Evolutionary conservation across 2,797 vertebrate genomes (phyloP).

Genomic region (Labroides dimidiatus): DNA sequence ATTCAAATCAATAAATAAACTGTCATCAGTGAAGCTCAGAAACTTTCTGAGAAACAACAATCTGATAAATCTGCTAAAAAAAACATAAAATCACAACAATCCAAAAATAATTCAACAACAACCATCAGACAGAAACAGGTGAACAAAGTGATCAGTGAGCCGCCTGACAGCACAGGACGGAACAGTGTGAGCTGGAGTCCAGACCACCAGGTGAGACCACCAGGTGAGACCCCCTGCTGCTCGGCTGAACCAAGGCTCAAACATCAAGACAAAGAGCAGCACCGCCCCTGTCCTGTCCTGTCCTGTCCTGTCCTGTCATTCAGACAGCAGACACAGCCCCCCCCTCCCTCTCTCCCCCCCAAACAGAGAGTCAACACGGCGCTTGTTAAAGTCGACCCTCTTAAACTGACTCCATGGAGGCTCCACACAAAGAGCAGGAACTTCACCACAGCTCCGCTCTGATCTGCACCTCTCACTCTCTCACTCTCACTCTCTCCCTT

Average conservation of each 20-base stretch:
- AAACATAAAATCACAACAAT: too few species aligned
- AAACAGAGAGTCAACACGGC: conserved; percentile 69
- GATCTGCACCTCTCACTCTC: conserved; percentile 38
- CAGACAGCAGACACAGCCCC: conserved; percentile 60
- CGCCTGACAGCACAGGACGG: too few species aligned
- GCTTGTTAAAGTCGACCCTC: conserved; percentile 79
- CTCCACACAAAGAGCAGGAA: conserved; percentile 61
- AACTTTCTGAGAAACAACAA: too few species aligned
- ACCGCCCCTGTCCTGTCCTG: conserved; percentile 59
- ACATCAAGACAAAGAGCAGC: conserved; percentile 65
- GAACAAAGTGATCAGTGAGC: too few species aligned
- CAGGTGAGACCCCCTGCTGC: conserved; percentile 51
- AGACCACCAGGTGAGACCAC: conserved; percentile 58
- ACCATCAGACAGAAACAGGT: too few species aligned
- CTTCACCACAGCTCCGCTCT: conserved; percentile 44
- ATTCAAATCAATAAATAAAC: too few species aligned
- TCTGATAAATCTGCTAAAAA: too few species aligned
- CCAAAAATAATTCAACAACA: too few species aligned
- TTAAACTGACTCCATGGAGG: conserved; percentile 67
- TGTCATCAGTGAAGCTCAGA: too few species aligned
- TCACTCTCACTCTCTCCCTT: too few species aligned
- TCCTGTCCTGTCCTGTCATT: conserved; percentile 64
- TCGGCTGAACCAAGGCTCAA: conserved; percentile 59
- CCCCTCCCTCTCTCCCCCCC: conserved; percentile 58
- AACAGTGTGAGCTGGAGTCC: conserved; percentile 18